Conservation (phyloP, 30 jellyfish, hydroid and myxozoan genomes). For the Aurelia aurita region DNA sequence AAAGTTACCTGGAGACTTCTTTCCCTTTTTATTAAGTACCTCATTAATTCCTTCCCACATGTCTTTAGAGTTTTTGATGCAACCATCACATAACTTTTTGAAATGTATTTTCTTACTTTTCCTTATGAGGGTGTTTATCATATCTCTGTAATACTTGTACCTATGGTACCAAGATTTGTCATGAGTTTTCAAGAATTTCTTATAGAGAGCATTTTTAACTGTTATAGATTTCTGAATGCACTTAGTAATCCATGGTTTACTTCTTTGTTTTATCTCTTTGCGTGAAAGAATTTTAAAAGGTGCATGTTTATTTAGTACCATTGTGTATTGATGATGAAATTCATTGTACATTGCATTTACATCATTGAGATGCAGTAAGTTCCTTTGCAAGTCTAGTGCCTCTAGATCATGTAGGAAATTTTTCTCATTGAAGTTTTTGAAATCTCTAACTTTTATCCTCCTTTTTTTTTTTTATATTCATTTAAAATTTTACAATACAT, state of each 20-base stretch:
- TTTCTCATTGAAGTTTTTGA: not conserved
- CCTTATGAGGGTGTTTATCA: not conserved
- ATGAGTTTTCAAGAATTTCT: not conserved
- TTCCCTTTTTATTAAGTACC: no score
- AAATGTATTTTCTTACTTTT: conserved; percentile 6
- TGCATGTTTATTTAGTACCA: conserved; percentile 11
- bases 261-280: not conserved
- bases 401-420: conserved; percentile 1
- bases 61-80: not conserved
- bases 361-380: no score
- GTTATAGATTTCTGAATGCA: conserved; percentile 6
- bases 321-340: not conserved
- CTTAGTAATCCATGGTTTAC: conserved; percentile 18
- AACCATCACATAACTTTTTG: not conserved
- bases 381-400: not conserved
- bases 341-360: not conserved
- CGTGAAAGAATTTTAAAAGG: not conserved
- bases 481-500: no score
- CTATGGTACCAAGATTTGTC: conserved; percentile 14
- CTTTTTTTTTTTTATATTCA: no score
- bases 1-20: no score
- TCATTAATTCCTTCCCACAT: conserved; percentile 9
- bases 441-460: not conserved
- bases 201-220: not conserved
- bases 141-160: conserved; percentile 15